A percentile compares a stretch with the other conserved stretches of the same genome.
phyloP scores from a whole-genome alignment of 2,888 invertebrate species.

The Pachliopta kotzebuea region DNA sequence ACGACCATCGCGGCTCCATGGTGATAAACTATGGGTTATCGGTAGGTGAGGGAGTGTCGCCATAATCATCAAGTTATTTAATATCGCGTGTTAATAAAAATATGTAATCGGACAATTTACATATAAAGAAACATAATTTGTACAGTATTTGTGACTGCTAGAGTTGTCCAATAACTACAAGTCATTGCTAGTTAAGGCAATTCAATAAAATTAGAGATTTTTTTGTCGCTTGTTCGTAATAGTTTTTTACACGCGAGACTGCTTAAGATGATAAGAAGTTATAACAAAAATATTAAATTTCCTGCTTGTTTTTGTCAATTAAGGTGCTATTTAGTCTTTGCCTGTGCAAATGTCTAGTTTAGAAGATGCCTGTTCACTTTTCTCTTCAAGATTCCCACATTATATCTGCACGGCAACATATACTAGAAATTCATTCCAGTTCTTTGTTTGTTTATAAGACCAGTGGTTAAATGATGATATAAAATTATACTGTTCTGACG shows the following conservation, averaged over 20 bases:
- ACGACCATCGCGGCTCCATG: constrained; percentile 18
- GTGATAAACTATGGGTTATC: constrained; percentile 32
- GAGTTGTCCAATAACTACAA: background rate
- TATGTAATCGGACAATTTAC: constrained; percentile 7
- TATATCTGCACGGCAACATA: too few relatives aligned
- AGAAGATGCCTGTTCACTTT: too few relatives aligned
- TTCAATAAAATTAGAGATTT: constrained; percentile 5
- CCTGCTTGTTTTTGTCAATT: too few relatives aligned
- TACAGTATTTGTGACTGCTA: background rate
- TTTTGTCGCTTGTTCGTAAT: background rate
- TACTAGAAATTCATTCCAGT: too few relatives aligned
- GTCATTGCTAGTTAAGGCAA: background rate
- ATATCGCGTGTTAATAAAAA: constrained; percentile 5
- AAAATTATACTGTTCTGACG: too few relatives aligned
- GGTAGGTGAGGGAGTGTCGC: constrained; percentile 26
- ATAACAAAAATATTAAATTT: background rate
- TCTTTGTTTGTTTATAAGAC: too few relatives aligned
- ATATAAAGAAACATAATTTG: background rate
- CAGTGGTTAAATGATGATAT: too few relatives aligned
- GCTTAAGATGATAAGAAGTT: background rate
- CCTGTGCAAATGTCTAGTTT: too few relatives aligned
- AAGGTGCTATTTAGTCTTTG: too few relatives aligned
- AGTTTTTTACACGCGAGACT: constrained; percentile 1
- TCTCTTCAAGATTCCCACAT: too few relatives aligned
- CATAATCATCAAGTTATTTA: constrained; percentile 27